These are phyloP conservation scores for Nycteola revayana DNA, from an alignment of 2,888 invertebrate species.

Conservation along the genomic window DNA sequence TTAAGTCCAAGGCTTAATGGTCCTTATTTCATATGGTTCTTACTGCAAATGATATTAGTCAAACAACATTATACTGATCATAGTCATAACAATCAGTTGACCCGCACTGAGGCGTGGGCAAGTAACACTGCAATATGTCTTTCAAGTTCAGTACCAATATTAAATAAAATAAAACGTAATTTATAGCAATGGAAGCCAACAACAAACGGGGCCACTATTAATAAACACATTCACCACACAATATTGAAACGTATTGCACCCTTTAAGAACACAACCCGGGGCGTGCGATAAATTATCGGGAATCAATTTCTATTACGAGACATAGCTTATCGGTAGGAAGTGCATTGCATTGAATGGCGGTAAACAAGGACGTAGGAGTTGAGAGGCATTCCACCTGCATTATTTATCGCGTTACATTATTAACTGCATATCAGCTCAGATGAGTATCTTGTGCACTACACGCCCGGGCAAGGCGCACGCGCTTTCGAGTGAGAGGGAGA, in stretches of 20 bases:
- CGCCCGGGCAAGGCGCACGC: conserved; percentile 67
- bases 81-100: no score
- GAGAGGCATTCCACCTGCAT: conserved; percentile 68
- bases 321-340: conserved; percentile 45
- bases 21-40: no score
- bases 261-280: conserved; percentile 33
- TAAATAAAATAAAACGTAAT: no score
- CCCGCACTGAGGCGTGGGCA: no score
- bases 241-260: conserved; percentile 37
- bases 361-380: conserved; percentile 41
- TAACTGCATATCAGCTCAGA: conserved; percentile 75
- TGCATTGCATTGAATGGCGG: conserved; percentile 48
- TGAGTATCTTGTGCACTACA: conserved; percentile 72
- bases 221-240: conserved; percentile 19
- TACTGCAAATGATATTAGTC: no score
- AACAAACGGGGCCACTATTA: conserved; percentile 22
- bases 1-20: no score
- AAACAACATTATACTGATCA: no score
- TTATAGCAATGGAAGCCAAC: conserved; percentile 13
- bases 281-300: conserved; percentile 45
- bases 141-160: no score
- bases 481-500: conserved; percentile 64
- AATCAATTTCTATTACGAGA: conserved; percentile 62
- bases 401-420: conserved; percentile 77
- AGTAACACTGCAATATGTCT: no score